Base-by-base conservation (phyloP, 2,888 invertebrate species). In the Melanargia galathea region DNA sequence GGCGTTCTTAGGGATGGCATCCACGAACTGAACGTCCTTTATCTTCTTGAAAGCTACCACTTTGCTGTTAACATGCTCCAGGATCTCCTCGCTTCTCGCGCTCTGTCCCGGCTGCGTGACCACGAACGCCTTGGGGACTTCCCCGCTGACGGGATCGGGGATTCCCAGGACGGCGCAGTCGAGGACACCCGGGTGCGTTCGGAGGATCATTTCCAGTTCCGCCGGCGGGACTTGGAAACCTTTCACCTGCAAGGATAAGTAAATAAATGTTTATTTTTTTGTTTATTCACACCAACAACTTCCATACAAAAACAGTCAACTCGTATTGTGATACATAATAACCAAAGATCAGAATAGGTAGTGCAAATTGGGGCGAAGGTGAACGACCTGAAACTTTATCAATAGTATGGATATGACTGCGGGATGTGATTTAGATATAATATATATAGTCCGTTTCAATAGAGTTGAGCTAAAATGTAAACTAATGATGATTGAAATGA, bases 91-190 rank as follows among this genome's bases (percentile, higher is more conserved):
- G 7, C 89, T 87, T 1, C 69, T 64, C 0, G 83, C 4, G 0
- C 82, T 90, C 7, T 93, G 81, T 2, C 83, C 84, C 3, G 79
- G 73, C 49, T 88, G 93, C 0, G 87, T 73, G 0, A 96, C 94
- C 1, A 97, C 82, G 76, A 95, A 95, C 0, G 96, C 97, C 73
- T 94, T 93, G 0, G 97, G 97, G 0, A 93, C 90, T 84, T 97
- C 97, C 0, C 97, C 97, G n/a, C 90, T 88, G 16, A 92, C 76
- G 0, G 92, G 86, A 73, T 97, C 94, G 0, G 95, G 94, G n/a
- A 96, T 85, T 0, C 97, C 97, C 66, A 97, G 84, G 0, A 98
- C 97, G 0, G 96, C 98, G 0, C 95, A 96, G 76, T 98, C 98
- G 2, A 92, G 79, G 0, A 98, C 92, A 52, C 93, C 93, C 0